Evolutionary conservation across 2,888 invertebrate genomes (phyloP), one percentile per base, ranked within the genome.

Genomic region (Epistrophella euchroma): DNA sequence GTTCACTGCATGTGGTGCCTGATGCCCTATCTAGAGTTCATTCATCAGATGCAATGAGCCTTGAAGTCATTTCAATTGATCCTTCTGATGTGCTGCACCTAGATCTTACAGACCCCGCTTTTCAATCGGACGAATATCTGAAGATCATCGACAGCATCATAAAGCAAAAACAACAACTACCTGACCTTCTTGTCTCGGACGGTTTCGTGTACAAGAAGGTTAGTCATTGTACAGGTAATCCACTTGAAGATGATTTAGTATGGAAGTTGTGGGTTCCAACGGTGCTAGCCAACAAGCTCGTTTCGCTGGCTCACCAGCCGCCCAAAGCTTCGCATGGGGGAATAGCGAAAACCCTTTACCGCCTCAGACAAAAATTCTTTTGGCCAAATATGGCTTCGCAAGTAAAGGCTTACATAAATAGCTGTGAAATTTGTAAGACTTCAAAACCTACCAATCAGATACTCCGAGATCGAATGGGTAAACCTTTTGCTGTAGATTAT

Each of bases 221-320:
- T 2, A 47, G 11, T 1, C 17, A 19, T 11, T 3, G 47, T 6
- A 47, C 19, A 47, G 47, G 47, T 17, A 47, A 47, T 47, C 47
- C 47, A 11, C 28, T 28, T 0, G 28, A 28, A 5, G 28, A 28
- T 28, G 28, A 28, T 28, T 5, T 28, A 28, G 6, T 5, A 17
- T 47, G 47, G 19, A 56, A 56, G 13, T n/a, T 70, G 2, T 70
- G 70, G 70, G 22, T 70, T 25, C 43, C 70, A 28, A 6, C 55
- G 4, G 55, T 9, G 56, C 45, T 71, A 10, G 58, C 71, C 19
- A 3, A 10, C 5, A 17, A 11, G 11, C 6, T 52, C 7, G 52
- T 68, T 4, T 7, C 35, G 1, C 32, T 70, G 55, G 70, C 40
- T 11, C 55, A 70, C 40, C n/a, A 11, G 5, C 52, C 55, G 5